These are phyloP conservation scores for Caenorhabditis auriculariae DNA, from an alignment of 2,888 invertebrate species.

Conservation along the genomic window DNA sequence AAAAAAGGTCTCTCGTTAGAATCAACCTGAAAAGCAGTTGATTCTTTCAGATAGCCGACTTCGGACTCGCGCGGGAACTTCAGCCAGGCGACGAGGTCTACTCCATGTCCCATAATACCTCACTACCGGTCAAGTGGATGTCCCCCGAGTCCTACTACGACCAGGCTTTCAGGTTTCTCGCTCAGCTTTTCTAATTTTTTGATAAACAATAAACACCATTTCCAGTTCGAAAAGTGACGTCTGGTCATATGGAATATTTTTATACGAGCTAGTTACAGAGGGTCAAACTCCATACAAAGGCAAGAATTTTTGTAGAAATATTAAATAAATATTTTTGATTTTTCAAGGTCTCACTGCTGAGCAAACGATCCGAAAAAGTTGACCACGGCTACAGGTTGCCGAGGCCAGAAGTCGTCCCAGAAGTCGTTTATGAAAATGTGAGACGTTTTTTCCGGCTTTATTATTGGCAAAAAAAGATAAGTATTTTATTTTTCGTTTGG, in stretches of 20 bases:
- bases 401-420: constrained; percentile 15
- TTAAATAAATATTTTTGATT: neutral
- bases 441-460: too few relatives aligned
- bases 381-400: constrained; percentile 12
- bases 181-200: neutral
- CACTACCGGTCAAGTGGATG: constrained; percentile 23
- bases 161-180: constrained; percentile 13
- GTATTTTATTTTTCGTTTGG: too few relatives aligned
- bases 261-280: constrained; percentile 27
- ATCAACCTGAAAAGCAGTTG: too few relatives aligned
- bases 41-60: constrained; percentile 14
- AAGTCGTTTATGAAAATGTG: constrained; percentile 21
- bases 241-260: constrained; percentile 28
- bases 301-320: neutral
- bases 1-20: too few relatives aligned
- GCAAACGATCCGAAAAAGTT: too few relatives aligned
- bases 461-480: too few relatives aligned
- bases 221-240: constrained; percentile 25
- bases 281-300: constrained; percentile 19
- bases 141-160: constrained; percentile 12
- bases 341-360: too few relatives aligned
- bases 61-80: constrained; percentile 18
- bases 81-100: constrained; percentile 7
- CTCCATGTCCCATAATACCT: constrained; percentile 8
- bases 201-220: neutral